Base-by-base conservation (phyloP, 1,140 invertebrate genomes). In the Berghia stephanieae region DNA sequence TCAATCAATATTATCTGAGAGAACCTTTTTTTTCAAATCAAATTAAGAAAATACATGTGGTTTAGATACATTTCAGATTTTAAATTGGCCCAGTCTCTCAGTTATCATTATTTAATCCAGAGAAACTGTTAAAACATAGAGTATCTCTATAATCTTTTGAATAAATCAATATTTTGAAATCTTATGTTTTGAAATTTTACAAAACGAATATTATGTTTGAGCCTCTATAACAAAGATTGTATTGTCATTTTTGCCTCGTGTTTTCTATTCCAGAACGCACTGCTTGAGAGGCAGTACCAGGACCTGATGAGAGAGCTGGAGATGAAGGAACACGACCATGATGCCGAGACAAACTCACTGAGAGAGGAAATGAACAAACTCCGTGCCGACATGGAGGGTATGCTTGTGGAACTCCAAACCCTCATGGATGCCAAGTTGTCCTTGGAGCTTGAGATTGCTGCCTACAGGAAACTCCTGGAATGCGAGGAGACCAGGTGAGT, bases 281-380 rank as follows among this genome's bases (percentile, higher is more conserved):
- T 90, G 52, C 82, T 91, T n/a, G 90, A 91, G 81, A 89, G 88
- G 79, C 87, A 90, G 78, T 86, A 89, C 75, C 86, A 89, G 75
- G 90, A 91, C 27, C 77, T 90, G 63, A 82, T 90, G 70, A 84
- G 89, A 69, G 89, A 91, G 80, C 78, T 90, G 43, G 90, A 91
- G 75, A 86, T 89, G 75, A 86, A 86, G 76, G 89, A 91, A 55
- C 86, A 82, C 46, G 83, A 85, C 40, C 85, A 86, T 63, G 82
- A 80, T 40, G 74, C 86, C 70, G 84, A 87, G 73, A 80, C 77
- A 21, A 83, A 81, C 46, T 77, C 76, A 31, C 43, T 82, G 66
- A 81, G 78, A 44, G 70, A 77, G 40, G 87, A 90, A 71, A 88
- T 90, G 36, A 78, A 80, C 24, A 86, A 87, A 77, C 81, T 90